phyloP scores from a whole-genome alignment of 37 sponge, comb jelly and placozoan species.

The Hexactinellida sp. region DNA sequence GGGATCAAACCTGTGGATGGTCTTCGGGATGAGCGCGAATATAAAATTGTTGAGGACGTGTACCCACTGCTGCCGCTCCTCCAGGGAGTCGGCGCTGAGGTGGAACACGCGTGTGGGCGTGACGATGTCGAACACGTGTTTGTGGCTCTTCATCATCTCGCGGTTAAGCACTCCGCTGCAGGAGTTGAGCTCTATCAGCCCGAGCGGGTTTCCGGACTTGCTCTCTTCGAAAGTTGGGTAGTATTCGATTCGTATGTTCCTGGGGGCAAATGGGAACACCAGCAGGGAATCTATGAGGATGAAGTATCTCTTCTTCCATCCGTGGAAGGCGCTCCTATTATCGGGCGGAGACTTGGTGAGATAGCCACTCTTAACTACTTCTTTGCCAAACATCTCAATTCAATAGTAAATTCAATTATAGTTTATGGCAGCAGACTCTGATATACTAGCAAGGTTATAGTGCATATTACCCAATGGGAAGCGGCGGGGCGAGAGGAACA shows the following conservation, averaged over 20 bases:
- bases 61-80: constrained; percentile 38
- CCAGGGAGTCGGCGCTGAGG: constrained; percentile 35
- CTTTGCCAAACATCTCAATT: neutral
- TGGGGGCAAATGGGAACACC: constrained; percentile 45
- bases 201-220: constrained; percentile 4
- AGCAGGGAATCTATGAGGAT: constrained; percentile 42
- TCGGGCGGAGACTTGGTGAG: constrained; percentile 57
- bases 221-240: constrained; percentile 40
- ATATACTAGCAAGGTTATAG: neutral
- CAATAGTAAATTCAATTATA: neutral
- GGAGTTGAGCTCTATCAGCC: constrained; percentile 27
- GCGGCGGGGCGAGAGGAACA: neutral
- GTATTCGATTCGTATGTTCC: constrained; percentile 55
- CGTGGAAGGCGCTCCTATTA: constrained; percentile 5
- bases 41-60: constrained; percentile 29
- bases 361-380: constrained; percentile 44
- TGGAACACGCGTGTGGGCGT: constrained; percentile 46
- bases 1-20: neutral
- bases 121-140: constrained; percentile 43
- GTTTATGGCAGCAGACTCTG: neutral
- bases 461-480: neutral
- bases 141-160: constrained; percentile 38
- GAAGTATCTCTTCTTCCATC: constrained; percentile 53
- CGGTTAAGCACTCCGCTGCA: constrained; percentile 25
- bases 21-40: neutral